These are phyloP conservation scores for Leptinotarsa undecemlineata DNA, from an alignment of 1,140 invertebrate species.

Conservation along the genomic window DNA sequence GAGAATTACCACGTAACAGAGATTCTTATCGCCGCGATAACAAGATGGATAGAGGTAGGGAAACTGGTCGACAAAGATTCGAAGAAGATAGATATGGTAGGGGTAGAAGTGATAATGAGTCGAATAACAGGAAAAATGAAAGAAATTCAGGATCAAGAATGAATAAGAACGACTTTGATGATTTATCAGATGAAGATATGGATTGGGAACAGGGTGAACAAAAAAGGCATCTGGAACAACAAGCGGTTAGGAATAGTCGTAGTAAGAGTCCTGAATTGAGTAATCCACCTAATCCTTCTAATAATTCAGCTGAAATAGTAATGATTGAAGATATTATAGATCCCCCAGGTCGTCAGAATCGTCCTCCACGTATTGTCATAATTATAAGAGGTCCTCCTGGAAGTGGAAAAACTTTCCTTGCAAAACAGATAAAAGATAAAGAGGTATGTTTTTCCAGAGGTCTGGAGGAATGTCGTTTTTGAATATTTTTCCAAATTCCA, in stretches of 20 bases:
- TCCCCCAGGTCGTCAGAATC: slow-evolving; percentile 70
- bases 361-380: slow-evolving; percentile 83
- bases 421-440: slow-evolving; percentile 83
- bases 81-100: slow-evolving; percentile 10
- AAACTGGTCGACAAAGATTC: background rate
- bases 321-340: slow-evolving; percentile 83
- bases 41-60: slow-evolving; percentile 7
- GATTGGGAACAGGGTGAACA: slow-evolving; percentile 54
- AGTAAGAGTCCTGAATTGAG: slow-evolving; percentile 23
- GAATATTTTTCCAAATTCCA: too few relatives aligned
- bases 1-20: background rate
- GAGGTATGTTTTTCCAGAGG: slow-evolving; percentile 51
- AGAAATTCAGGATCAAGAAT: background rate
- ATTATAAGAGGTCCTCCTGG: slow-evolving; percentile 89
- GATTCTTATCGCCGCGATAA: slow-evolving; percentile 4
- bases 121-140: background rate
- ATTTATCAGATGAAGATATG: slow-evolving; percentile 54
- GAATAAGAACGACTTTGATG: slow-evolving; percentile 34
- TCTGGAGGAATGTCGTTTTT: too few relatives aligned
- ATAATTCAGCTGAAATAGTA: slow-evolving; percentile 26
- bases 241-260: slow-evolving; percentile 34
- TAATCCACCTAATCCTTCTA: slow-evolving; percentile 24
- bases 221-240: slow-evolving; percentile 39
- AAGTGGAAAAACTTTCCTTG: slow-evolving; percentile 85
- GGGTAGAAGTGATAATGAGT: background rate